Conservation (phyloP, 2,797 vertebrate species). For the Sebastes vulpes region DNA sequence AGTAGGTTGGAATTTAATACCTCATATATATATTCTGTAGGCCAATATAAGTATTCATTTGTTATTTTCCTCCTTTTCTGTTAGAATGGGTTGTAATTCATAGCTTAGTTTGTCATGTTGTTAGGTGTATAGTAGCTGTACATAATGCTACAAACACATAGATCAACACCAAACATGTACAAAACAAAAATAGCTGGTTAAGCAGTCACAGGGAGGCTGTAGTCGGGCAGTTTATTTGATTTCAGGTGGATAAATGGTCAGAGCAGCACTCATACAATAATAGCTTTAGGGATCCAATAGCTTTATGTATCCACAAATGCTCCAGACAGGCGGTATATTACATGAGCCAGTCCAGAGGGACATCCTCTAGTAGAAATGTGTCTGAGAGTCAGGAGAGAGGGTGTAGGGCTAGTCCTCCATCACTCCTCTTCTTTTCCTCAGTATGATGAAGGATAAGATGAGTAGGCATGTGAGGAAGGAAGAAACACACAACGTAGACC, state of each 20-base stretch:
- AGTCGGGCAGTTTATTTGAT: conserved; percentile 24
- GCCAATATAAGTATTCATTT: neutral
- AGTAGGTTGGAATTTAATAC: neutral
- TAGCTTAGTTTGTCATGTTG: neutral
- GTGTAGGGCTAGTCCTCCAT: conserved; percentile 22
- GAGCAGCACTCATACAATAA: conserved; percentile 43
- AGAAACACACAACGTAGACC: conserved; percentile 20
- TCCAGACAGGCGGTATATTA: conserved; percentile 38
- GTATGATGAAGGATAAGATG: conserved; percentile 36
- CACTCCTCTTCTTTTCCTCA: conserved; percentile 24
- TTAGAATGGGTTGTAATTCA: neutral
- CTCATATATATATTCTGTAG: neutral
- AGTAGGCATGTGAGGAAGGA: conserved; percentile 9
- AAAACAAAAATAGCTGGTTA: neutral
- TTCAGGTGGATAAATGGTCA: conserved; percentile 41
- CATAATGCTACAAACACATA: neutral
- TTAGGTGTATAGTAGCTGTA: neutral
- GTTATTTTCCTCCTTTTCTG: neutral
- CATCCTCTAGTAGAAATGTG: conserved; percentile 50
- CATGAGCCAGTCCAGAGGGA: conserved; percentile 35
- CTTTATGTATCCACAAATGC: conserved; percentile 38
- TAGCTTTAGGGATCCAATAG: conserved; percentile 51
- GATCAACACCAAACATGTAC: neutral
- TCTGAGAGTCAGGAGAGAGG: conserved; percentile 43
- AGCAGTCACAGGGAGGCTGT: neutral